Conservation (phyloP, 2,888 invertebrate genomes). For the Muschampia plurimacula region DNA sequence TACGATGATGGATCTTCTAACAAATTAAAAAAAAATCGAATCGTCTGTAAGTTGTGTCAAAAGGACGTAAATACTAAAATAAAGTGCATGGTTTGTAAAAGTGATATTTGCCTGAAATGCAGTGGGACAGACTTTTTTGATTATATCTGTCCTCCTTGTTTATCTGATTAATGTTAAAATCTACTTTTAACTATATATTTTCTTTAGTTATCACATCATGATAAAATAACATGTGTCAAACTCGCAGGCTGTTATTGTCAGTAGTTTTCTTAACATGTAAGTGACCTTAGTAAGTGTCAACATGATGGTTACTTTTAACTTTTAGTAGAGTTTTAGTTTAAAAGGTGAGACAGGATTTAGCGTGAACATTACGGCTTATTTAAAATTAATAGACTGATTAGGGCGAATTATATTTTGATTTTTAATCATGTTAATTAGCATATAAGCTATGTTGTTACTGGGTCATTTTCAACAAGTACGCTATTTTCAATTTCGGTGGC, state of each 20-base stretch:
- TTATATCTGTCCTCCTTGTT: conserved; percentile 22
- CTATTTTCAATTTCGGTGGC: neutral
- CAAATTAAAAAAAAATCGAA: conserved; percentile 3
- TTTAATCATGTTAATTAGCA: neutral
- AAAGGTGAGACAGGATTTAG: neutral
- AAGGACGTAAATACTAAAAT: conserved; percentile 26
- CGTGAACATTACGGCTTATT: neutral
- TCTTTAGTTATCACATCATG: no score
- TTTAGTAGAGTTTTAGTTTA: neutral
- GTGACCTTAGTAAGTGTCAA: neutral
- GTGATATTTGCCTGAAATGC: conserved; percentile 25
- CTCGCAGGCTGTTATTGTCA: neutral
- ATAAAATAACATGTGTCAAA: no score
- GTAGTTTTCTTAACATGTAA: neutral
- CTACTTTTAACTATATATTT: no score
- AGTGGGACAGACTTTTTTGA: conserved; percentile 30
- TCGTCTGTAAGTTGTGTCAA: conserved; percentile 26
- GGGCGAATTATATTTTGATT: no score
- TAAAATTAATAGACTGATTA: no score
- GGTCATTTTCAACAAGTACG: neutral
- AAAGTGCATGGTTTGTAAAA: conserved; percentile 30
- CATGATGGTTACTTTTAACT: neutral
- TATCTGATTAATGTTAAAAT: neutral
- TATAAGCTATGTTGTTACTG: neutral
- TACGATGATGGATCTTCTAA: conserved; percentile 21